Conservation (phyloP, 2,888 invertebrate genomes). For the Therioaphis trifolii region DNA sequence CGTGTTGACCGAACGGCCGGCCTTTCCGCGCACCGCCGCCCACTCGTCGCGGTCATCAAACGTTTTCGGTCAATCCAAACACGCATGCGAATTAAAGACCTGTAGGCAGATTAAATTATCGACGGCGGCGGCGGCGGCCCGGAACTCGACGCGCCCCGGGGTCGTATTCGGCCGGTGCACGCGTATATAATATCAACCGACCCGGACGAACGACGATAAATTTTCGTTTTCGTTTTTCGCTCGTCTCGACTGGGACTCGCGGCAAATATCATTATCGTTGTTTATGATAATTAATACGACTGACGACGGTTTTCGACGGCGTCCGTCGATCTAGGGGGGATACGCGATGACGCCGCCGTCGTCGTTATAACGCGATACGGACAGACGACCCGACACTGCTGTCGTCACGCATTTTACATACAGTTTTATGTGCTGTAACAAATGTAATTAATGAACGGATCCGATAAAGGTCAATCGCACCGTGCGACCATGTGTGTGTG, state of each 20-base stretch:
- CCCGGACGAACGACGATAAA: background rate
- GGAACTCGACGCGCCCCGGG: background rate
- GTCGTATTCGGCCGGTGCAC: background rate
- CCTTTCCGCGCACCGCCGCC: background rate
- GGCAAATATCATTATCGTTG: background rate
- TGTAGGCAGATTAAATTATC: conserved; percentile 33
- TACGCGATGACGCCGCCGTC: background rate
- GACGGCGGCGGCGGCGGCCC: background rate
- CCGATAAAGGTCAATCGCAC: conserved; percentile 39
- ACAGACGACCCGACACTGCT: background rate
- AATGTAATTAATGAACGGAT: conserved; percentile 31
- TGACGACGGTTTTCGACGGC: too few species aligned
- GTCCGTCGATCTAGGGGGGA: background rate
- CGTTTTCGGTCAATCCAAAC: conserved; percentile 42
- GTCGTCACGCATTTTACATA: conserved; percentile 33
- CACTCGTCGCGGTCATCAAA: conserved; percentile 13
- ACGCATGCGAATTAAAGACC: conserved; percentile 31
- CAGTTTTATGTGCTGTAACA: conserved; percentile 58
- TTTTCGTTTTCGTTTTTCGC: background rate
- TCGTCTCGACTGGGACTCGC: background rate
- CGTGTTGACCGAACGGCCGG: conserved; percentile 11
- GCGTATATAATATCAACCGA: background rate
- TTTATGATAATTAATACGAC: too few species aligned
- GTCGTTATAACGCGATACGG: background rate
- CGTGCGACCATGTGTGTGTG: conserved; percentile 17